phyloP scores from a whole-genome alignment of 2,888 invertebrate genomes.

The Hydrotaea diabolus region DNA sequence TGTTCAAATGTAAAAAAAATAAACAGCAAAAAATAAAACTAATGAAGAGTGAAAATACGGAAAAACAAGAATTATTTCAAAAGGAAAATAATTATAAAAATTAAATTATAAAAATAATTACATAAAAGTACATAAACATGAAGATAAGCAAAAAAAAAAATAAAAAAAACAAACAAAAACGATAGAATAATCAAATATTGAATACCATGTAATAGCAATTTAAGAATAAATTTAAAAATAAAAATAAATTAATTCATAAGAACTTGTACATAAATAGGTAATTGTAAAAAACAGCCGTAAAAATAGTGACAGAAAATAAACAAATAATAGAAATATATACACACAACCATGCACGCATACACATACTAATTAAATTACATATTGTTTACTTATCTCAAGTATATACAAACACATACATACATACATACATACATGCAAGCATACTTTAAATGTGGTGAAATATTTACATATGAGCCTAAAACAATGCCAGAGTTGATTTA shows the following conservation, averaged over 20 bases:
- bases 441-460: no score
- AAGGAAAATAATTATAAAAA: slow-evolving; percentile 45
- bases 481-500: no score
- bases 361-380: slow-evolving; percentile 9
- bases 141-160: background rate
- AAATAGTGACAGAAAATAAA: slow-evolving; percentile 21
- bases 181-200: slow-evolving; percentile 16
- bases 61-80: slow-evolving; percentile 52
- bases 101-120: slow-evolving; percentile 52
- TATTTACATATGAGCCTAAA: no score
- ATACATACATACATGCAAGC: slow-evolving; percentile 27
- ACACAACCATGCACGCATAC: background rate
- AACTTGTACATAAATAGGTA: slow-evolving; percentile 48
- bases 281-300: slow-evolving; percentile 37
- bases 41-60: slow-evolving; percentile 62
- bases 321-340: slow-evolving; percentile 5
- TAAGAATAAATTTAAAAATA: slow-evolving; percentile 38
- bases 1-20: slow-evolving; percentile 64
- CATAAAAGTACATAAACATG: slow-evolving; percentile 38
- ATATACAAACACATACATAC: slow-evolving; percentile 20
- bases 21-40: slow-evolving; percentile 49
- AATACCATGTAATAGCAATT: slow-evolving; percentile 34
- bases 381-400: slow-evolving; percentile 10
- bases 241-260: slow-evolving; percentile 40
- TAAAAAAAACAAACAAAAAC: no score